These are phyloP conservation scores for Pelosia muscerda DNA, from an alignment of 2,888 invertebrate genomes.

Conservation along the genomic window DNA sequence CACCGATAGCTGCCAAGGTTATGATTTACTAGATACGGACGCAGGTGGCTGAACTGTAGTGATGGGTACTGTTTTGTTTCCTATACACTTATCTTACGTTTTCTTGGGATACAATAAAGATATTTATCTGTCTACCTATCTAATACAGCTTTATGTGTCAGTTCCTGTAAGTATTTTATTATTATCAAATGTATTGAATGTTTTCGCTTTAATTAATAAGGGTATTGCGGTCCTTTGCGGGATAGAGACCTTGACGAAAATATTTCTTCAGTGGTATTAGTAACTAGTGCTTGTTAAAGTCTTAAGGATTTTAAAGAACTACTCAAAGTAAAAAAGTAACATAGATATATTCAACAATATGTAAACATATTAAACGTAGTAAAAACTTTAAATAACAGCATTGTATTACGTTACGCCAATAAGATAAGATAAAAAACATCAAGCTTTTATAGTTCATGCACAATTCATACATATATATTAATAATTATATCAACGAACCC, in stretches of 20 bases:
- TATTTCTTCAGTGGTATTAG: no score
- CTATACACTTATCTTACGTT: neutral
- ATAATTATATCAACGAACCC: neutral
- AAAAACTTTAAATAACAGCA: neutral
- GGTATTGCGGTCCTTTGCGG: no score
- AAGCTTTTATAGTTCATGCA: no score
- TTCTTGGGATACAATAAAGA: no score
- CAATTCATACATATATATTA: no score
- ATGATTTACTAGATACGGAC: conserved; percentile 58
- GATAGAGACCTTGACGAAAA: no score
- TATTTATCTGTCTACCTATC: no score
- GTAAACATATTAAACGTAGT: neutral
- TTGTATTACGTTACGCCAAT: neutral
- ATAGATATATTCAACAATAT: neutral
- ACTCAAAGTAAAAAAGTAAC: no score
- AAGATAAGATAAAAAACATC: neutral
- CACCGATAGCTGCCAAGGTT: conserved; percentile 56
- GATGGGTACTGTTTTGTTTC: conserved; percentile 30
- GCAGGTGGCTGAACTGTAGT: conserved; percentile 52
- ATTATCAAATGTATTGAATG: neutral
- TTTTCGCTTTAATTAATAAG: no score
- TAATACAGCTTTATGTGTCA: neutral
- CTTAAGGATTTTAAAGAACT: no score
- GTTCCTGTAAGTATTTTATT: neutral
- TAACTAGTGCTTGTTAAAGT: no score